Evolutionary conservation across 2,888 invertebrate genomes (phyloP), one percentile per base, ranked within the genome.

Genomic region (Aphodius sticticus): DNA sequence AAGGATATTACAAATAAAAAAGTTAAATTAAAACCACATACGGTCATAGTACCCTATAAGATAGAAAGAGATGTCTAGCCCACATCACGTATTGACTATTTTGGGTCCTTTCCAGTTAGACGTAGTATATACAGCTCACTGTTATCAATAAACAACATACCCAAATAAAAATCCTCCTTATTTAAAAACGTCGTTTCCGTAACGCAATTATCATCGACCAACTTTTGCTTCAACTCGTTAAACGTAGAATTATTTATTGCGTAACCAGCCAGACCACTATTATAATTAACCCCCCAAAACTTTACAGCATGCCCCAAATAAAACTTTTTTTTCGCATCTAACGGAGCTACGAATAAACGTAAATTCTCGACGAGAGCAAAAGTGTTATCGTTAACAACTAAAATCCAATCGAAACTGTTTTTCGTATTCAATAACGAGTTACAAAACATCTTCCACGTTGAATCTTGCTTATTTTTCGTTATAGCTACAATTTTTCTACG

Each of bases 161-260:
- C 92, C 80, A 92, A 89, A 86, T 91, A 91, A 86, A 90, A 92
- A 86, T 92, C 92, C 86, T 92, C 92, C 83, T 91, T 90, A 82
- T 92, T 92, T 89, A 91, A 90, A 84, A 90, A 92, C 79, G 89
- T 90, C 71, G 90, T 90, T 77, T 90, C 88, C 6, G 86, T 84
- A n/a, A 86, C 82, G 85, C 92, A 92, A 70, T 88, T 87, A 38
- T 88, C 85, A 0, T 88, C 84, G 81, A 88, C 86, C 83, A 91
- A 90, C 79, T 86, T 88, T 9, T 86, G 82, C n/a, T 88, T 84
- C 26, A 92, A 84, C 70, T 87, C 86, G 6, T 82, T 78, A 69
- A 92, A 83, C 35, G 89, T 88, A n/a, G 89, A 90, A 84, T 85
- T 87, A 84, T 92, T 92, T 71, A 93, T 86, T 78, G 91, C 90